Conservation (phyloP, 1,140 invertebrate species). For the Diuraphis noxia region DNA sequence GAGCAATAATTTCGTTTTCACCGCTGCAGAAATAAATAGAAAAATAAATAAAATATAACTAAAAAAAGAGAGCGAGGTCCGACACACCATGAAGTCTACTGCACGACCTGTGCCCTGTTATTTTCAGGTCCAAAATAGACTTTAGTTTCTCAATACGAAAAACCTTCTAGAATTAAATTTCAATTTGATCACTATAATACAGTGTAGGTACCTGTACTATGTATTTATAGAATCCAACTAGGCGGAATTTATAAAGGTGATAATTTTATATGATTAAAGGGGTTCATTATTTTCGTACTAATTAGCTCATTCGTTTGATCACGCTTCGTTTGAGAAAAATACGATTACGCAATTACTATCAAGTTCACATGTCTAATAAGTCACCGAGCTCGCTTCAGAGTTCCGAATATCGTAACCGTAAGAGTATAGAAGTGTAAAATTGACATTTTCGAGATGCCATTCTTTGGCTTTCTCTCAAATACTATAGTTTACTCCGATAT, state of each 20-base stretch:
- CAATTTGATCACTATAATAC: background rate
- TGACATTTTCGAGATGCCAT: slow-evolving; percentile 38
- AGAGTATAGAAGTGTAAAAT: slow-evolving; percentile 34
- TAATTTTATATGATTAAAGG: slow-evolving; percentile 39
- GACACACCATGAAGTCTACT: slow-evolving; percentile 15
- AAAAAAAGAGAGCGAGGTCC: slow-evolving; percentile 52
- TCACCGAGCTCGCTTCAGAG: slow-evolving; percentile 26
- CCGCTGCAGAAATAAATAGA: background rate
- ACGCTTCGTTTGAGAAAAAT: slow-evolving; percentile 32
- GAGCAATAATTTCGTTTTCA: slow-evolving; percentile 24
- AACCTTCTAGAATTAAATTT: slow-evolving; percentile 14
- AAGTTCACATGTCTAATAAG: slow-evolving; percentile 10
- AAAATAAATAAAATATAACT: slow-evolving; percentile 13
- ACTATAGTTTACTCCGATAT: slow-evolving; percentile 23
- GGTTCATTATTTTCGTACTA: background rate
- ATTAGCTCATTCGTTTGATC: background rate
- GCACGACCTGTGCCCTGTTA: slow-evolving; percentile 44
- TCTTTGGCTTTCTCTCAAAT: slow-evolving; percentile 21
- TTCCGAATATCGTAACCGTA: slow-evolving; percentile 15
- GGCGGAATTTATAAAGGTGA: slow-evolving; percentile 26
- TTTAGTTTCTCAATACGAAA: slow-evolving; percentile 45
- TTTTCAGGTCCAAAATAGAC: slow-evolving; percentile 38
- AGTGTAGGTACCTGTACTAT: background rate
- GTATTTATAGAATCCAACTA: background rate
- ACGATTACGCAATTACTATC: slow-evolving; percentile 23